Base-by-base conservation (phyloP, 2,113 vertebrate species). In the Morone saxatilis region DNA sequence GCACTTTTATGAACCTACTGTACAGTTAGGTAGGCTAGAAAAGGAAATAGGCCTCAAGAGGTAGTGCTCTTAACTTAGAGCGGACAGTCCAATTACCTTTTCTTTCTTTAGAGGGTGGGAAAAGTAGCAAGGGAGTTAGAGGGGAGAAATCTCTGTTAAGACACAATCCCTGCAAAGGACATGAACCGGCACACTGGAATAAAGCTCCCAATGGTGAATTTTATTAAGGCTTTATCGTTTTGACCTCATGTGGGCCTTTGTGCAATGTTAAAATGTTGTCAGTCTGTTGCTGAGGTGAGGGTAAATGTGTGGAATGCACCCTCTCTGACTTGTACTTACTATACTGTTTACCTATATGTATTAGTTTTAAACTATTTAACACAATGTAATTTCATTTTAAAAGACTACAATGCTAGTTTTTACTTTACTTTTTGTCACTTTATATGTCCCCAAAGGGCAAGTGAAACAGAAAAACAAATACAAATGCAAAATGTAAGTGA, bases 51-150 rank as follows among this genome's bases (percentile, higher is more conserved):
- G 78, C 76, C 86, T 82, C 89, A 25, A 70, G 85, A 88, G 91
- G 84, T 82, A 86, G 61, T 4, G 75, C 81, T 88, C 68, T 79
- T 83, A 76, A 89, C 68, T 91, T 78, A 73, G 86, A 89, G 71
- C 19, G 73, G 79, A 88, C 89, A 91, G 85, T 83, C 90, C 90
- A 92, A 92, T 92, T 90, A 91, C 88, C 83, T 81, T 85, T 59
- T 84, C 82, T 71, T 91, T 89, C 87, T 89, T 85, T 81, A 78
- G 84, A 76, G 81, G 75, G 20, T 12, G 72, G 57, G 68, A 63
- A 63, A 63, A 66, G 81, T 45, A 81, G 85, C 66, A 0, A 79
- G 73, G 88, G 87, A 87, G 65, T 85, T 85, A 71, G 72, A 81
- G 68, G 65, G 80, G 72, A 61, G 76, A 88, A 81, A 83, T 84